A percentile compares a stretch with the other conserved stretches of the same genome.
Evolutionary conservation across 1,140 invertebrate genomes (phyloP).

Genomic region (Papilio polyxenes): DNA sequence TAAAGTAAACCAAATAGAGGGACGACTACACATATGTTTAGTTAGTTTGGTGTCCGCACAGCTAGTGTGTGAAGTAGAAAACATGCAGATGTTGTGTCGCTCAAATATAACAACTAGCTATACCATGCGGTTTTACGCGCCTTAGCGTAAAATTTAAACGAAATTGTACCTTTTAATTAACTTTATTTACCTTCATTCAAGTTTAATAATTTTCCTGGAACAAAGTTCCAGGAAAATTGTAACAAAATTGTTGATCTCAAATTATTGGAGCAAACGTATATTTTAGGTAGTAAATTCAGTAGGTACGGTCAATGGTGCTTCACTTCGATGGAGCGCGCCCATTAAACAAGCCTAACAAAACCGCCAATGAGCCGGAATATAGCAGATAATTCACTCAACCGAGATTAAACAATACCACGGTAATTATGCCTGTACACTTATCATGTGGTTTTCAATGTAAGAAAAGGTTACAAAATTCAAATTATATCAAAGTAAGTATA

Average conservation of each 20-base stretch:
- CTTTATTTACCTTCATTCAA: neutral
- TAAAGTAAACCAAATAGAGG: too few species aligned
- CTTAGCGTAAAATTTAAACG: neutral
- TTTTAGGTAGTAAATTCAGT: conserved; percentile 18
- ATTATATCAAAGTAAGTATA: too few species aligned
- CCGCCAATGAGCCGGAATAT: conserved; percentile 30
- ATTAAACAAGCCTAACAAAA: conserved; percentile 32
- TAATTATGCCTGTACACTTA: neutral
- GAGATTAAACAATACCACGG: conserved; percentile 19
- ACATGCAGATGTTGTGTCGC: too few species aligned
- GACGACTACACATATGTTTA: too few species aligned
- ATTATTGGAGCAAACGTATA: neutral
- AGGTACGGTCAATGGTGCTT: neutral
- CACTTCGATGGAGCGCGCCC: neutral
- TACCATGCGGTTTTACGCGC: too few species aligned
- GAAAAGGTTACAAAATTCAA: neutral
- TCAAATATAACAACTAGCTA: too few species aligned
- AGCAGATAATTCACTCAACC: conserved; percentile 13
- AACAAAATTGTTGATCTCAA: neutral
- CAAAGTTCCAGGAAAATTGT: conserved; percentile 3
- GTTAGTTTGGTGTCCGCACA: too few species aligned
- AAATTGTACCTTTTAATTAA: neutral
- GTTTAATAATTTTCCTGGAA: too few species aligned
- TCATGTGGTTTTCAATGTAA: neutral
- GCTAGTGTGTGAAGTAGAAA: too few species aligned